Conservation (phyloP, 2,888 invertebrate genomes). For the Torymus auratus region DNA sequence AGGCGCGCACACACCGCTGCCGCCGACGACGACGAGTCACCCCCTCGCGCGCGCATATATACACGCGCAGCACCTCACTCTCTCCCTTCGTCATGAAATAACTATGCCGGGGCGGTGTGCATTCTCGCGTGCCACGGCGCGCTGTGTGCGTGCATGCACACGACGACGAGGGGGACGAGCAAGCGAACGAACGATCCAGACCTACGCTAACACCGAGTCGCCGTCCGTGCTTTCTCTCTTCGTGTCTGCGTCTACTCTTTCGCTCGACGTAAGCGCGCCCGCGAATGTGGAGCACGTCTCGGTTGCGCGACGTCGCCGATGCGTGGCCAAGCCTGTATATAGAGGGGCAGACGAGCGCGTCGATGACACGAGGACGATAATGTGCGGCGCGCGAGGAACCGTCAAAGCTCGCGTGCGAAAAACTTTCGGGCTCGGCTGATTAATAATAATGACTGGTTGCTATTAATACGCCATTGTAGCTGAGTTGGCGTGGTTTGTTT, state of each 20-base stretch:
- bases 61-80: too few species aligned
- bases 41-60: too few species aligned
- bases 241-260: not conserved
- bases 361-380: too few species aligned
- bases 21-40: too few species aligned
- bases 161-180: slow-evolving; percentile 26
- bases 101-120: slow-evolving; percentile 46
- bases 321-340: too few species aligned
- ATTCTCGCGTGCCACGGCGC: slow-evolving; percentile 8
- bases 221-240: not conserved
- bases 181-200: slow-evolving; percentile 16
- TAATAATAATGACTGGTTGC: slow-evolving; percentile 20
- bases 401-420: not conserved
- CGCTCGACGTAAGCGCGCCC: not conserved
- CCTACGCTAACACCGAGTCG: slow-evolving; percentile 42
- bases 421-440: slow-evolving; percentile 14
- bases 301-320: not conserved
- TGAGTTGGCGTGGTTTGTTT: not conserved
- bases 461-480: slow-evolving; percentile 29
- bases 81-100: slow-evolving; percentile 25
- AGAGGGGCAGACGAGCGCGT: too few species aligned
- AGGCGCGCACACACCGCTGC: slow-evolving; percentile 1
- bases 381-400: too few species aligned
- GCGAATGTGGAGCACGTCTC: slow-evolving; percentile 25
- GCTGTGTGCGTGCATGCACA: slow-evolving; percentile 33